Evolutionary conservation across 2,113 vertebrate genomes (phyloP).

Genomic region (Callocephalon fimbriatum): DNA sequence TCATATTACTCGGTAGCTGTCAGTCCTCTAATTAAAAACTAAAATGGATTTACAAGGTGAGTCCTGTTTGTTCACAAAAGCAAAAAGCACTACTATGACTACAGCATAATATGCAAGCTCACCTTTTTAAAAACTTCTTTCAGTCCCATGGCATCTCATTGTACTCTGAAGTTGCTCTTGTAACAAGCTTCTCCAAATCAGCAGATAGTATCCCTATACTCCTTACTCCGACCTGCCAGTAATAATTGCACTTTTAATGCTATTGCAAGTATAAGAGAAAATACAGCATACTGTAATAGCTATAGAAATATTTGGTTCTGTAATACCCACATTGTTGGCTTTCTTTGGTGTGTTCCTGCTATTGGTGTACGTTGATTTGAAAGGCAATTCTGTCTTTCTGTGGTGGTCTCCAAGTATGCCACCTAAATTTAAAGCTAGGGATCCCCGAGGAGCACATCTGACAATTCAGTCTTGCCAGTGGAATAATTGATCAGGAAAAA

Average conservation of each 20-base stretch:
- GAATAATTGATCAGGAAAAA: background rate
- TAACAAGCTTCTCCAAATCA: background rate
- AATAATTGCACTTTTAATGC: background rate
- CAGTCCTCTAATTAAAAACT: background rate
- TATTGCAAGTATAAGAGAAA: background rate
- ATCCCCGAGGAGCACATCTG: background rate
- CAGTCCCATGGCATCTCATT: background rate
- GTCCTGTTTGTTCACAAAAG: background rate
- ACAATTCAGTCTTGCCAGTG: background rate
- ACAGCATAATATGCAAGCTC: background rate
- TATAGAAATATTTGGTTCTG: background rate
- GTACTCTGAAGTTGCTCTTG: background rate
- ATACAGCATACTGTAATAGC: background rate
- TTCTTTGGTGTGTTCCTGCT: background rate
- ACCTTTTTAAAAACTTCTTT: background rate
- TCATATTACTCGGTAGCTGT: background rate
- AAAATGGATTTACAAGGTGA: background rate
- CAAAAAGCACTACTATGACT: background rate
- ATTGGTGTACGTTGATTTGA: background rate
- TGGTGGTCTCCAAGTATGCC: rapidly evolving
- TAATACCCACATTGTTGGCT: background rate
- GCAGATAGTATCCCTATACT: background rate
- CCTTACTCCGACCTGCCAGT: background rate
- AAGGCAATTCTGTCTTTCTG: background rate
- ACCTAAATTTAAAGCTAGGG: background rate